A percentile compares a stretch with the other conserved stretches of the same genome.
Evolutionary conservation across 2,797 vertebrate genomes (phyloP).

Genomic region (Crotalus adamanteus): DNA sequence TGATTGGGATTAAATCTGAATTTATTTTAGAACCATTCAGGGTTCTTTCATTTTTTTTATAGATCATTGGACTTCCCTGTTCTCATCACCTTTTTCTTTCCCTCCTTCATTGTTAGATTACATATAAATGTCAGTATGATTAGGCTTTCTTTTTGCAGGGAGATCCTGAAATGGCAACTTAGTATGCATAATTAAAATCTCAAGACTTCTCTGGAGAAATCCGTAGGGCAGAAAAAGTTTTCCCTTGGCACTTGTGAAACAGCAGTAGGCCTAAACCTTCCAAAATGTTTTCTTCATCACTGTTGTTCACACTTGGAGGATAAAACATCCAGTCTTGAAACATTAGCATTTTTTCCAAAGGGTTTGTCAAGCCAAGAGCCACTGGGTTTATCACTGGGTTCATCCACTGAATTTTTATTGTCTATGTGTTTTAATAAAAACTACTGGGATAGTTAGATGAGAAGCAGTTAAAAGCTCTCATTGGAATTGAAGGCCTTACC

Average conservation of each 20-base stretch:
- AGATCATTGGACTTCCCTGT: background rate
- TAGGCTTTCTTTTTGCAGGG: background rate
- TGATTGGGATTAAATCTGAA: background rate
- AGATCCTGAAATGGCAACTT: slow-evolving; percentile 14
- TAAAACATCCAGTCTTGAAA: background rate
- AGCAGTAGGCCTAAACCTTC: background rate
- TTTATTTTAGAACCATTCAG: background rate
- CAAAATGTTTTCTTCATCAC: accelerated
- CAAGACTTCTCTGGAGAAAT: slow-evolving; percentile 27
- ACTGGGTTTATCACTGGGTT: background rate
- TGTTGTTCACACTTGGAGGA: background rate
- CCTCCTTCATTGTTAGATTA: background rate
- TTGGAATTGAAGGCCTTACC: background rate
- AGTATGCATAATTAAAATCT: background rate
- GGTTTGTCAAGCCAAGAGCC: slow-evolving; percentile 11
- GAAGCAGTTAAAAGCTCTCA: background rate
- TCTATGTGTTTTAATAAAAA: slow-evolving; percentile 3
- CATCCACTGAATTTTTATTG: background rate
- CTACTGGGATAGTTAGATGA: background rate
- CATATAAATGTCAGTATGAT: slow-evolving; percentile 27
- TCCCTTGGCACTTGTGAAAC: slow-evolving; percentile 5
- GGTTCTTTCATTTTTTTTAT: background rate
- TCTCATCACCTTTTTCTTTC: background rate
- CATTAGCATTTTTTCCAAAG: accelerated
- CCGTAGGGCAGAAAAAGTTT: background rate